Base-by-base conservation (phyloP, 2,888 invertebrate genomes). In the Heliconius aoede region DNA sequence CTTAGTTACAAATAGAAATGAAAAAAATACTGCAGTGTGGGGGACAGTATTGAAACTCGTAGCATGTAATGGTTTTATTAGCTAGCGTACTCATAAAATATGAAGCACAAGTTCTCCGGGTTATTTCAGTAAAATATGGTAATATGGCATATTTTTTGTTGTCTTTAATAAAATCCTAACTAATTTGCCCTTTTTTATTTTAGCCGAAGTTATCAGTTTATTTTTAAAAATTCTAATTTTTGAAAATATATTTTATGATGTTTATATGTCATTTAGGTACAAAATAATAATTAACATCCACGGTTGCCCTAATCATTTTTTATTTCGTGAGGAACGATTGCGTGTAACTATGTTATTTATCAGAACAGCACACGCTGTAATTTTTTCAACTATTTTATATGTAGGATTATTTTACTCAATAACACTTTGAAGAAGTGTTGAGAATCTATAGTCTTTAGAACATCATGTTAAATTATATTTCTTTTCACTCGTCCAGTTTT, bases 1-100 rank as follows among this genome's bases (percentile, higher is more conserved):
- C 60, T 71, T 71, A 76, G 74, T 67, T 67, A 75, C 69, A 77
- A 78, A 72, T 72, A 72, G 30, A 67, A 76, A 69, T 78, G n/a
- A n/a, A 65, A 76, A 68, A 79, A 71, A 72, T 28, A 40, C 8
- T 60, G 40, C 64, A 68, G 72, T 75, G 79, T 69, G 79, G 75
- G 77, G 64, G 69, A 64, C 36, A 24, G 28, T 28, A 60, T 13
- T 60, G 30, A n/a, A 26, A 15, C 11, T 36, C 15, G 3, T 60
- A 26, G 8, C 15, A 8, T 24, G 15, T 65, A 40, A 40, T 65
- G 11, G 24, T 13, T 13, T 13, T 65, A 36, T 15, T 13, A 13
- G 26, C 3, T 36, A 36, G 36, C 7, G 36, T 32, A 32, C 24
- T 36, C 13, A 32, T 32, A 32, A 64, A 64, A n/a, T 9, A 32